Evolutionary conservation across 2,797 vertebrate genomes (phyloP).

Genomic region (Anguilla megastoma): DNA sequence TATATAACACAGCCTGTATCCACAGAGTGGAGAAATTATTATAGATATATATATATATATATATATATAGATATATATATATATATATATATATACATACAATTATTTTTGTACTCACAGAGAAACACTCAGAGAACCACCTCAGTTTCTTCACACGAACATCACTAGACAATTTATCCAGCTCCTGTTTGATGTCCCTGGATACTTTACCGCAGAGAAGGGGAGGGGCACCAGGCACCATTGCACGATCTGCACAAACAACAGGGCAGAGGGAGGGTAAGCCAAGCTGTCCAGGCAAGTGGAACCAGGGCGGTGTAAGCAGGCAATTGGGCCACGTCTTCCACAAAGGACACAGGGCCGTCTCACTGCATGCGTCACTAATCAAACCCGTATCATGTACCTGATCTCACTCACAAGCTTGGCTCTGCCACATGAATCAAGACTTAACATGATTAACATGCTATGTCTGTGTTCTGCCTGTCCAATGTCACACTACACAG

Average conservation of each 20-base stretch:
- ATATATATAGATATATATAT: background rate
- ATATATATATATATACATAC: background rate
- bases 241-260: constrained; percentile 76
- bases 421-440: background rate
- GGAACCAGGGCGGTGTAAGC: background rate
- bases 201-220: constrained; percentile 93
- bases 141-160: constrained; percentile 80
- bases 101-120: constrained; percentile 72
- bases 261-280: background rate
- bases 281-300: background rate
- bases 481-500: background rate
- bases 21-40: background rate
- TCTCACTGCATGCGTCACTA: background rate
- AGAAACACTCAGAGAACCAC: constrained; percentile 94
- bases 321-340: background rate
- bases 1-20: constrained; percentile 10
- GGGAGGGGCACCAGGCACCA: constrained; percentile 80
- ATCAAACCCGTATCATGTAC: background rate
- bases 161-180: constrained; percentile 84
- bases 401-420: background rate
- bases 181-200: constrained; percentile 89
- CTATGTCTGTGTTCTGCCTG: background rate
- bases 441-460: background rate
- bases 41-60: background rate
- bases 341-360: background rate